Percentiles rank a stretch among this genome's conserved stretches.
phyloP scores from a whole-genome alignment of 2,113 vertebrate genomes.

The Heterotilapia buettikoferi region DNA sequence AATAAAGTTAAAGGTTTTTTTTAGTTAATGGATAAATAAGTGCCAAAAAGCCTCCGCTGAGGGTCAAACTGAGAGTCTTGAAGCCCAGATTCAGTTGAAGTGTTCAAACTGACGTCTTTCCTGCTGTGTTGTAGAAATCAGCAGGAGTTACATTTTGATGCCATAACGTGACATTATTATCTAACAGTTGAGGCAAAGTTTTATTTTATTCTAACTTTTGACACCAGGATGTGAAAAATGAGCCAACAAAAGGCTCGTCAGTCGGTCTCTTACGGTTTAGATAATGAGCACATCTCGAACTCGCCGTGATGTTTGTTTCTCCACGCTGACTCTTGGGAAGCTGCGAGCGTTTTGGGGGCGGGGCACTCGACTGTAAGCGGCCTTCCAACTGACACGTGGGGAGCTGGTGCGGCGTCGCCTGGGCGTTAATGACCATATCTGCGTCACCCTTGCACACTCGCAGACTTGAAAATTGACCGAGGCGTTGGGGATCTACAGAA shows the following conservation, averaged over 20 bases:
- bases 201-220: background rate
- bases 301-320: background rate
- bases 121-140: background rate
- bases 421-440: background rate
- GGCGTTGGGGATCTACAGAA: accelerated
- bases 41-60: background rate
- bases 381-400: accelerated
- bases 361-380: accelerated
- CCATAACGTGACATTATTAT: background rate
- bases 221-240: background rate
- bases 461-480: background rate
- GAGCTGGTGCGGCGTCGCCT: background rate
- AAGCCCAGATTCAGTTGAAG: background rate
- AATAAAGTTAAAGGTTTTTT: background rate
- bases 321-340: accelerated
- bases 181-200: background rate
- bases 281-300: background rate
- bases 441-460: background rate
- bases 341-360: background rate
- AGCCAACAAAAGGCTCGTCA: background rate
- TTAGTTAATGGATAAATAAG: background rate
- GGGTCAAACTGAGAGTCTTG: background rate
- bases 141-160: accelerated
- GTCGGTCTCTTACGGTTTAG: accelerated
- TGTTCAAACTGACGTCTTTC: accelerated